Evolutionary conservation across 2,113 vertebrate species (phyloP).

Genomic region (Orycteropus afer): DNA sequence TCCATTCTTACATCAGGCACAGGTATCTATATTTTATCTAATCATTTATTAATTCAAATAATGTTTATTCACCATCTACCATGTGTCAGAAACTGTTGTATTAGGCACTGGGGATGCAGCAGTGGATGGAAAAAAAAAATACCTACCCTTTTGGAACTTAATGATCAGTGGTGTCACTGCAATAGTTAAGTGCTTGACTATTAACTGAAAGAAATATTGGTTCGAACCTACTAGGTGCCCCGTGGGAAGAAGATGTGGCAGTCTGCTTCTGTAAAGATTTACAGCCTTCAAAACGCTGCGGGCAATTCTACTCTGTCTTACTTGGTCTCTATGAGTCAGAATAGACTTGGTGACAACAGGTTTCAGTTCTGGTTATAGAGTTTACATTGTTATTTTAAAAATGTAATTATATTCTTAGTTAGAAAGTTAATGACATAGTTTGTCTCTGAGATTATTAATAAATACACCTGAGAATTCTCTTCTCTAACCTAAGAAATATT

Average conservation of each 20-base stretch:
- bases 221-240: too few species aligned
- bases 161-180: too few species aligned
- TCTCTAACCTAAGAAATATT: slow-evolving; percentile 32
- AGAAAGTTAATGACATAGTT: slow-evolving; percentile 9
- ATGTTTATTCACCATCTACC: background rate
- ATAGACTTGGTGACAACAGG: too few species aligned
- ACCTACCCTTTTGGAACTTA: background rate
- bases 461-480: slow-evolving; percentile 51
- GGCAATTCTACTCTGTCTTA: too few species aligned
- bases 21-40: background rate
- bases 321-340: too few species aligned
- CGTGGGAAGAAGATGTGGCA: too few species aligned
- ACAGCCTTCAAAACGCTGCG: too few species aligned
- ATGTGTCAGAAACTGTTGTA: background rate
- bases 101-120: background rate
- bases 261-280: too few species aligned
- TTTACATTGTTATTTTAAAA: slow-evolving; percentile 37
- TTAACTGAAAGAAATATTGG: too few species aligned
- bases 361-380: background rate
- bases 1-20: background rate
- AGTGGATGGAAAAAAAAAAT: background rate
- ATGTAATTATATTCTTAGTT: background rate
- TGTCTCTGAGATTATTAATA: slow-evolving; percentile 51
- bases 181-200: too few species aligned
- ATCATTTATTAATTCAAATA: background rate